These are phyloP conservation scores for Priocnemis perturbator DNA, from an alignment of 2,888 invertebrate genomes.

Conservation along the genomic window DNA sequence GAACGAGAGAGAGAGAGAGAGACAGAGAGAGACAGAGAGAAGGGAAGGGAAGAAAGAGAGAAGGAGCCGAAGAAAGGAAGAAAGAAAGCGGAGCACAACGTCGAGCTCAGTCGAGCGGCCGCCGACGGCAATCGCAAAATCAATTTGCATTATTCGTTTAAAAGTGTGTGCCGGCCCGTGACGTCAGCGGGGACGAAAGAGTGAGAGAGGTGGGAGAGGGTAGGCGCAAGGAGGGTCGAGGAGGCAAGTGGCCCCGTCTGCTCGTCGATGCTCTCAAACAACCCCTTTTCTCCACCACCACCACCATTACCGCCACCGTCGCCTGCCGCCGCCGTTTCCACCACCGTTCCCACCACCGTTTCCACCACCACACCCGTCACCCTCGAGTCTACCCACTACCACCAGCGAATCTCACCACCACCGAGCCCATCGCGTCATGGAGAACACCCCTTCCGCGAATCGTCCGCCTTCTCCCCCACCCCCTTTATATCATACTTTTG, in stretches of 20 bases:
- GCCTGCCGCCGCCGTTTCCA: slow-evolving; percentile 58
- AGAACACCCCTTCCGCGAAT: slow-evolving; percentile 73
- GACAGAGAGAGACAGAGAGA: neutral
- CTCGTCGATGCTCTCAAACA: slow-evolving; percentile 61
- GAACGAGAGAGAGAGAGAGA: slow-evolving; percentile 2
- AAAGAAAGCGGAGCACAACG: no score
- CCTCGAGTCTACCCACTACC: slow-evolving; percentile 70
- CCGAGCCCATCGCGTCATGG: slow-evolving; percentile 62
- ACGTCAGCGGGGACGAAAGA: slow-evolving; percentile 67
- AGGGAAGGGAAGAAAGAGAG: neutral
- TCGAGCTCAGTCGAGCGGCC: no score
- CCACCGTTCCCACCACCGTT: slow-evolving; percentile 70
- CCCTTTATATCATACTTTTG: slow-evolving; percentile 65
- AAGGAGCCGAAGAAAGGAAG: slow-evolving; percentile 27
- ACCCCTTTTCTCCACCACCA: slow-evolving; percentile 66
- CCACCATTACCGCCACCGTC: slow-evolving; percentile 72
- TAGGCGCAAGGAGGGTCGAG: slow-evolving; percentile 60
- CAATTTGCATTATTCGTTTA: slow-evolving; percentile 71
- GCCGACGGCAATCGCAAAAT: slow-evolving; percentile 63
- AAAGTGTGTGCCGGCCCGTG: slow-evolving; percentile 62
- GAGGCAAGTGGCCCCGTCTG: slow-evolving; percentile 60
- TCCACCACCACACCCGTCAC: slow-evolving; percentile 75
- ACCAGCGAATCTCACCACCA: slow-evolving; percentile 58
- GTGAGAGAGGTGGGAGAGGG: slow-evolving; percentile 56
- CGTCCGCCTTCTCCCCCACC: slow-evolving; percentile 56